Evolutionary conservation across 2,797 vertebrate genomes (phyloP).

Genomic region (Bryconaethiops microstoma): DNA sequence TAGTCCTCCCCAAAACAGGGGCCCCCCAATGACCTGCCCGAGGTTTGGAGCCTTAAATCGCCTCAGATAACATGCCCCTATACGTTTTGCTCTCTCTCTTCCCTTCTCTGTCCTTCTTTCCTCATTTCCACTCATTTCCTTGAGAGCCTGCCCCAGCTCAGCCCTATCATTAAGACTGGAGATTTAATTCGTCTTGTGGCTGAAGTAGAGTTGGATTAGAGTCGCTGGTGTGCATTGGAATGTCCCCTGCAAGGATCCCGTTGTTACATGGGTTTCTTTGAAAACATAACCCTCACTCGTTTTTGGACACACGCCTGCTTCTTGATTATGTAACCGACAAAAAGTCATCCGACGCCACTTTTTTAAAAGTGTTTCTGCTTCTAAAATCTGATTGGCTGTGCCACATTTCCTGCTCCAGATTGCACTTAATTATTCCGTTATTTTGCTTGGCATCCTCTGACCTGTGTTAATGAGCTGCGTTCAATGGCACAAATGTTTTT

Average conservation of each 20-base stretch:
- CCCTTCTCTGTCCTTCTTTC: slow-evolving; percentile 11
- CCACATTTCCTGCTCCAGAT: no score
- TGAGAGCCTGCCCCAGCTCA: slow-evolving; percentile 7
- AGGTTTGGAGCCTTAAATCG: slow-evolving; percentile 31
- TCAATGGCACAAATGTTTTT: no score
- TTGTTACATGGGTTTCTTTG: slow-evolving; percentile 18
- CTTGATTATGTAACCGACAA: slow-evolving; percentile 14
- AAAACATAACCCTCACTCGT: slow-evolving; percentile 10
- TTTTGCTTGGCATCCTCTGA: no score
- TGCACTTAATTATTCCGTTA: no score
- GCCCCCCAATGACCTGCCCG: not conserved
- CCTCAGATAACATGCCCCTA: slow-evolving; percentile 32
- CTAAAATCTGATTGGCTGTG: not conserved
- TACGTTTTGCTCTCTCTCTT: slow-evolving; percentile 15
- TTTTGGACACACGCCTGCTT: slow-evolving; percentile 21
- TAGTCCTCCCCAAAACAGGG: slow-evolving; percentile 7
- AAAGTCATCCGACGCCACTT: not conserved
- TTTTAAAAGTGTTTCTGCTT: not conserved
- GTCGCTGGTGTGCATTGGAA: slow-evolving; percentile 32
- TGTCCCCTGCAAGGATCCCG: slow-evolving; percentile 41
- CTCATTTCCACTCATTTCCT: slow-evolving; percentile 43
- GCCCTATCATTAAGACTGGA: slow-evolving; percentile 8
- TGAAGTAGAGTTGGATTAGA: slow-evolving; percentile 31
- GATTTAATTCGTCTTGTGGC: slow-evolving; percentile 20
- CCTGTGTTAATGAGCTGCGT: no score